Evolutionary conservation across 1,140 invertebrate genomes (phyloP), one percentile per base, ranked within the genome.

Genomic region (Euura saliciscinereae): DNA sequence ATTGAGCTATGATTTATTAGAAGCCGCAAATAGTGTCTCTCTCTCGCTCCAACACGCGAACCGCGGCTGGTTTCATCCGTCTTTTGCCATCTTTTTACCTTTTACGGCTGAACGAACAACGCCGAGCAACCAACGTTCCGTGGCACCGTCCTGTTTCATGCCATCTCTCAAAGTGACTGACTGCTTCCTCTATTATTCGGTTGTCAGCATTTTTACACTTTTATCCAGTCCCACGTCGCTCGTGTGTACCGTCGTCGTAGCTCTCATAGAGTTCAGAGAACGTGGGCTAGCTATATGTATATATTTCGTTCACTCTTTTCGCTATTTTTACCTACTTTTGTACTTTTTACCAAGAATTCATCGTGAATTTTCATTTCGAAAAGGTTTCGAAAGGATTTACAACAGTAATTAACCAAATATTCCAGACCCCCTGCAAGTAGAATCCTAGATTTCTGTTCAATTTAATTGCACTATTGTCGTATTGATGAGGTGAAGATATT

Each of bases 151-250:
- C 81, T 85, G 83, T 85, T 86, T 81, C 80, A 82, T 81, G 78
- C 83, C 85, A 87, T 86, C 86, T 86, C 83, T 88, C 86, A 87
- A 86, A 86, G 80, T 86, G 85, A 86, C 85, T 86, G 85, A 87
- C 86, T 87, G 84, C 84, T 84, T 86, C 85, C 85, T 86, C 85
- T 86, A 88, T 88, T 87, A 87, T 85, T 85, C 85, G 86, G 84
- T 86, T 87, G 86, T 87, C 86, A 87, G 84, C 86, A 87, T 87
- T 87, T 86, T 87, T 87, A 87, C 84, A 86, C 85, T 86, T 87
- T 85, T 86, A 86, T 87, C 81, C 83, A 80, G 77, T 79, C 78
- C 80, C 80, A 11, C 10, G 8, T 8, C 51, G 51, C 13, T 59
- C 13, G 51, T 59, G 51, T 59, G 51, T 59, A 59, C 13, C 13